Percentiles rank a stretch among this genome's conserved stretches.
Conservation (phyloP, 2,888 invertebrate genomes). For the Aleiodes leptofemur region DNA sequence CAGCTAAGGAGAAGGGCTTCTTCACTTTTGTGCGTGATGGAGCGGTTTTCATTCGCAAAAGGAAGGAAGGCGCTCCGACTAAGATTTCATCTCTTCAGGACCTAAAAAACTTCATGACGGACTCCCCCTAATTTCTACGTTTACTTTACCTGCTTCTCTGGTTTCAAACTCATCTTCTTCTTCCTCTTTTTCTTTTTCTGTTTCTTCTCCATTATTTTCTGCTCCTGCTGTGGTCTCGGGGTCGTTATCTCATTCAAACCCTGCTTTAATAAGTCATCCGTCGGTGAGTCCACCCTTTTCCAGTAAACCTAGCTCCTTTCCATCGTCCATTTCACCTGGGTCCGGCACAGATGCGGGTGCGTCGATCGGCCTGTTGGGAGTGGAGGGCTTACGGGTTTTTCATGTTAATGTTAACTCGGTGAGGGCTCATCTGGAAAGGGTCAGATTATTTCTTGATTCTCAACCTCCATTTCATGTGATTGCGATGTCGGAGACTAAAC, state of each 20-base stretch:
- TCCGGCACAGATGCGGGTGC: too few relatives aligned
- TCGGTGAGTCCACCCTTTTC: too few relatives aligned
- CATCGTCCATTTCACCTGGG: too few relatives aligned
- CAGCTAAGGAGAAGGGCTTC: not conserved
- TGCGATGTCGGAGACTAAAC: constrained; percentile 4
- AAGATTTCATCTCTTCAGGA: not conserved
- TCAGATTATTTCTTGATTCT: not conserved
- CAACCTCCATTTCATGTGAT: constrained; percentile 6
- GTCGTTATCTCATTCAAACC: too few relatives aligned
- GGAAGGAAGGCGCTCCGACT: not conserved
- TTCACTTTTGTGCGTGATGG: not conserved
- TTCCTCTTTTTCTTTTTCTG: too few relatives aligned
- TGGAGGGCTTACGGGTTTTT: too few relatives aligned
- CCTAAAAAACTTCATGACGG: not conserved
- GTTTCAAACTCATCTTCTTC: not conserved
- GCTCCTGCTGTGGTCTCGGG: too few relatives aligned
- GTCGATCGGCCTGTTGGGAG: too few relatives aligned
- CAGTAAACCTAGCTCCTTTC: too few relatives aligned
- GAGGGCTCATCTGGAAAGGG: not conserved
- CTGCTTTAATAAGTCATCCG: too few relatives aligned
- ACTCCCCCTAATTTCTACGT: not conserved
- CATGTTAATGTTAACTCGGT: too few relatives aligned
- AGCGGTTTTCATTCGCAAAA: not conserved
- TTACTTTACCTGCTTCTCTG: not conserved
- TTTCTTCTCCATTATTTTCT: too few relatives aligned